A percentile compares a stretch with the other conserved stretches of the same genome.
phyloP scores from a whole-genome alignment of 2,888 invertebrate species.

The Aphelenchoides bicaudatus region DNA sequence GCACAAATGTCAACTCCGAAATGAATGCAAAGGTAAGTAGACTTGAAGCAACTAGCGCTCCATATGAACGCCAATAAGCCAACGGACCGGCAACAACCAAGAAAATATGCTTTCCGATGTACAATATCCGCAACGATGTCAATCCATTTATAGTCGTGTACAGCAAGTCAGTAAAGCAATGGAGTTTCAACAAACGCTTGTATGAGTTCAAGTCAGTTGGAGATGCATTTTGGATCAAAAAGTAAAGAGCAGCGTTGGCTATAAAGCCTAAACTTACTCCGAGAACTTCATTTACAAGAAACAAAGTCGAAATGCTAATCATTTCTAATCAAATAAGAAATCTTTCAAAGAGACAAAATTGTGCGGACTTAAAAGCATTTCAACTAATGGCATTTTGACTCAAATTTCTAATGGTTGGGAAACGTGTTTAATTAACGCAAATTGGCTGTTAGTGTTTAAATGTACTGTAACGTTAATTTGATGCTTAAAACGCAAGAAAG shows the following conservation, averaged over 20 bases:
- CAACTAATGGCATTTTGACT: too few species aligned
- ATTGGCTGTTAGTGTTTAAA: too few species aligned
- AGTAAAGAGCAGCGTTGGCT: background rate
- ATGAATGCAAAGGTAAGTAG: constrained; percentile 6
- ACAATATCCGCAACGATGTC: background rate
- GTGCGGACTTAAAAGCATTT: too few species aligned
- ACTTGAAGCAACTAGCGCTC: background rate
- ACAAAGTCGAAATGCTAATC: too few species aligned
- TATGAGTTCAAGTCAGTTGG: background rate
- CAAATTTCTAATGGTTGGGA: too few species aligned
- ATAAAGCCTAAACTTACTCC: background rate
- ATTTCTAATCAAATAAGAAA: too few species aligned
- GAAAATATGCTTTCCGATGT: background rate
- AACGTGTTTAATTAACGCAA: too few species aligned
- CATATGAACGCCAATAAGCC: background rate
- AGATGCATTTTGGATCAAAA: constrained; percentile 3
- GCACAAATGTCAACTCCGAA: constrained; percentile 10
- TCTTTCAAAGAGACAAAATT: too few species aligned
- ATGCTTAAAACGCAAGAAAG: too few species aligned
- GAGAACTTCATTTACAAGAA: background rate
- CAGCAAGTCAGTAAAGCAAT: constrained; percentile 4
- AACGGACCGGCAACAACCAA: background rate
- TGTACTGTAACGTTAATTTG: too few species aligned
- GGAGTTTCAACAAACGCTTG: constrained; percentile 1
- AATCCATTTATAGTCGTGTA: constrained; percentile 4